phyloP scores from a whole-genome alignment of 37 sponge, comb jelly and placozoan species.

The Halichondria panicea region DNA sequence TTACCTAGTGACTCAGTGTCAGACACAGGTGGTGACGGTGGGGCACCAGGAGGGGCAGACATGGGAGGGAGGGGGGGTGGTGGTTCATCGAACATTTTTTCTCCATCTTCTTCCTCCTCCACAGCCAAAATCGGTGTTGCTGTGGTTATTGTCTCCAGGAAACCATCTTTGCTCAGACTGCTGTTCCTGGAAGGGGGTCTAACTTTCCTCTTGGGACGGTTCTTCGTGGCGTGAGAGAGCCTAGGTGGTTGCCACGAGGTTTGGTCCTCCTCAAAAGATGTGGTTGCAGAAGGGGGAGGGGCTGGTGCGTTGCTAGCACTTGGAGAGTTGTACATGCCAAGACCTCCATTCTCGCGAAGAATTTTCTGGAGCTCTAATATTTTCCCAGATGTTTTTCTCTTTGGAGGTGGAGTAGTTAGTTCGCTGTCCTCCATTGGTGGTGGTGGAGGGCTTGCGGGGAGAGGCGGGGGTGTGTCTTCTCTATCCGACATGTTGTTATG shows the following conservation, averaged over 20 bases:
- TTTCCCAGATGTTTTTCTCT: no score
- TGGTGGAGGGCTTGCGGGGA: conserved; percentile 14
- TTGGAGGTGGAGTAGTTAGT: no score
- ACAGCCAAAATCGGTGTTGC: background rate
- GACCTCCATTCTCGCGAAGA: no score
- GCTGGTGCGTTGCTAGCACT: background rate
- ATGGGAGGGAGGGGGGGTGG: conserved; percentile 48
- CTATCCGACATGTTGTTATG: no score
- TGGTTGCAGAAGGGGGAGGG: conserved; percentile 32
- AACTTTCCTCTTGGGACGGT: conserved; percentile 53
- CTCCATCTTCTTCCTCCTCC: background rate
- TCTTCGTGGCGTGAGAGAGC: conserved; percentile 39
- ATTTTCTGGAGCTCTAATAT: conserved; percentile 21
- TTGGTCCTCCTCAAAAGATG: background rate
- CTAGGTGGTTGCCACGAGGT: conserved; percentile 1
- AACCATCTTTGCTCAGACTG: background rate
- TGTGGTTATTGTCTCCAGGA: no score
- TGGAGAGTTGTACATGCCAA: no score
- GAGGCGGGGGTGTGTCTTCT: conserved; percentile 28
- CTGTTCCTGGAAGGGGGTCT: conserved; percentile 16
- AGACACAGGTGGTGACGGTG: background rate
- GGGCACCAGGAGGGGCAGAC: conserved; percentile 23
- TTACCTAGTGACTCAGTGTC: no score
- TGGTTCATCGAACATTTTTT: background rate
- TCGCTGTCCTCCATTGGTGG: background rate